Base-by-base conservation (phyloP, 1,140 invertebrate genomes). In the Diachasmimorpha longicaudata region DNA sequence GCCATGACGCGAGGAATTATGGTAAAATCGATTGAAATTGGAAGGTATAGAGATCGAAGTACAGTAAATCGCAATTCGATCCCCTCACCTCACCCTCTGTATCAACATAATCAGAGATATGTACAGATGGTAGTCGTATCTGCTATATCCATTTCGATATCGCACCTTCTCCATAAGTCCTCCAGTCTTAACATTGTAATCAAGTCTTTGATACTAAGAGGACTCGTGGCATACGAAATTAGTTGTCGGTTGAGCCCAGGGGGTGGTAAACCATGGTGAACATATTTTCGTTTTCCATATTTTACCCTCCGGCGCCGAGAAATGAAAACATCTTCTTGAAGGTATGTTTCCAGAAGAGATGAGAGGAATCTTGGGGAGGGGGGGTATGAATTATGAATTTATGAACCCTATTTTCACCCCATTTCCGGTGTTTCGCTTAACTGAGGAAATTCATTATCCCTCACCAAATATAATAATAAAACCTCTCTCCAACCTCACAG, bases 121-220 rank as follows among this genome's bases (percentile, higher is more conserved):
- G 31, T 31, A 31, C 31, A 2, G 31, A 31, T 31, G 31, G 31
- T 2, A 31, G 31, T 31, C 2, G 31, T 6, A 6, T 6, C 31
- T 31, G 2, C 2, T 52, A n/a, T 14, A 52, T 52, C 14, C 9
- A 9, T 42, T 36, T 70, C 42, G 70, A 76, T 76, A 66, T 46
- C 4, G 14, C 74, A 36, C 55, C 67, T 52, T 69, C 21, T 52
- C 10, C 55, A 72, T 55, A 71, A 69, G 52, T 70, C 44, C 44
- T 77, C 14, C 66, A 44, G 63, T 74, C 66, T 39, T 46, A 52
- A 78, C 77, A 78, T 76, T 78, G 77, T 78, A 75, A 78, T 78
- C 77, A 78, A 78, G 73, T 78, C 77, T 78, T 78, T 78, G 77
- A 78, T 76, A 70, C 58, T 9, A 39, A 72, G 73, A 72, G 55